Evolutionary conservation across 2,888 invertebrate species (phyloP), one percentile per base, ranked within the genome.

Genomic region (Acronicta psi): DNA sequence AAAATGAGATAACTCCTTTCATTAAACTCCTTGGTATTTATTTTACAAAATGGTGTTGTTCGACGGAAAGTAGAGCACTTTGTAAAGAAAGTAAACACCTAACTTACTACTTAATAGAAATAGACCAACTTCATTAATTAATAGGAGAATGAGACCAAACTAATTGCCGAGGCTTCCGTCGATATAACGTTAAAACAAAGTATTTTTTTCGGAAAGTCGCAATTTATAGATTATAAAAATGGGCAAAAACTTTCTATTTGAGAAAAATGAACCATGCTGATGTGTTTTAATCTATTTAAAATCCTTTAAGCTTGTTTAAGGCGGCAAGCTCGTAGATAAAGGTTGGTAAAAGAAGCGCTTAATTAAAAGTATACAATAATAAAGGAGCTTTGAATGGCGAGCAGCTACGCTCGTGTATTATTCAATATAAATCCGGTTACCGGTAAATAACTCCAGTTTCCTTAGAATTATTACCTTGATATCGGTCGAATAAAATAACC

Each of bases 341-440:
- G 45, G 49, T 49, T 50, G 52, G 44, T 53, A 45, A 62, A 57
- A 60, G 63, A 67, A 68, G 44, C 42, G 54, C 60, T 63, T 74
- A 74, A 75, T 74, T 68, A 65, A 74, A 74, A 68, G 59, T 65
- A 73, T 57, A 74, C 64, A 67, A 62, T 67, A 55, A 63, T 62
- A 51, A 63, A 54, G 23, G 42, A 54, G 58, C 50, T 45, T 17
- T 58, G 66, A 59, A 58, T 43, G 45, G 46, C 18, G 37, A 8
- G 44, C 18, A 29, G 50, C 47, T 18, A 53, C 52, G 43, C 42
- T 46, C 18, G 47, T 46, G 56, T 56, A 47, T 61, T 70, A 37
- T 60, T 63, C 34, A 36, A 57, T 62, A 46, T 55, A 62, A 70
- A 70, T 65, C 64, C 44, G 49, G 62, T 70, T 74, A 71, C 40